Evolutionary conservation across 2,888 invertebrate genomes (phyloP), one percentile per base, ranked within the genome.

Genomic region (Acronicta alni): DNA sequence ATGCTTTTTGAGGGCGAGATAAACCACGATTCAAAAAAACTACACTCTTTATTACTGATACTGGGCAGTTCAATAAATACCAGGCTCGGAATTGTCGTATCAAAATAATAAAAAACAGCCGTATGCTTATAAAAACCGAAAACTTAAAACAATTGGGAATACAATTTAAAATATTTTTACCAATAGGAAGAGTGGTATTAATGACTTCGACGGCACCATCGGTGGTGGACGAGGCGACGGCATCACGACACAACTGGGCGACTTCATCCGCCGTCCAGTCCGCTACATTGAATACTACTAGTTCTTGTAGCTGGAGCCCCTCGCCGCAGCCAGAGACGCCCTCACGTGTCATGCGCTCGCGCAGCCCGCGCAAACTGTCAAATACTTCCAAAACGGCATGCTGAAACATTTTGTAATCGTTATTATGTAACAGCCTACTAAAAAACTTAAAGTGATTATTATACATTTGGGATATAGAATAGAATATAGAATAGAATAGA

Each of bases 191-290:
- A 12, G 83, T 75, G 30, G 79, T 83, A 46, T 80, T 85, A 26
- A 92, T 82, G 8, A 90, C 30, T 37, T 91, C 89, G 7, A 80
- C 61, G 15, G 87, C 88, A 15, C 84, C 84, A 8, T 89, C 87
- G 0, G 78, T 71, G 15, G 70, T 68, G 2, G 85, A 79, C 9
- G 85, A 79, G 7, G 82, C 79, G 7, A 77, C 76, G 10, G 87
- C 88, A 41, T 90, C 89, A 8, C 84, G 87, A 57, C 89, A 92
- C 12, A 92, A 78, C 53, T 91, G 89, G 0, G 89, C 67, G 10
- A 94, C 79, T 67, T 94, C 93, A 5, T 92, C 89, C 0, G 86
- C 66, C 1, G 92, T 82, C 94, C 93, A 93, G 70, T 93, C 92
- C 0, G 87, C 89, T 30, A 94, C 93, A 66, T 93, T 93, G 67